Base-by-base conservation (phyloP, 2,888 invertebrate species). In the Mythimna vitellina region DNA sequence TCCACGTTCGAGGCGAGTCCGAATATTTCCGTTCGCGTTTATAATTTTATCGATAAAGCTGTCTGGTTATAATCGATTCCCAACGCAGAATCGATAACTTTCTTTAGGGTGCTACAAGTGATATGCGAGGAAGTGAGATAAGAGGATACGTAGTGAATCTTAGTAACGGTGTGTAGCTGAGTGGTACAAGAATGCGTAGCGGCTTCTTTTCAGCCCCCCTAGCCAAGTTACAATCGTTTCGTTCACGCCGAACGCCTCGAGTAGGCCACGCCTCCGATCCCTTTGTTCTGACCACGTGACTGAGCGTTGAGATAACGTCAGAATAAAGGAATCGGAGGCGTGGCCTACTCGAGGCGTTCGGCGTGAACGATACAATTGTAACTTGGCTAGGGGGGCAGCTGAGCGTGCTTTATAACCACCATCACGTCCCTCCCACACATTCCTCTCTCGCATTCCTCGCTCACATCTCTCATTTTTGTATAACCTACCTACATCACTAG, bases 21-120 rank as follows among this genome's bases (percentile, higher is more conserved):
- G 51, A 38, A 20, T 29, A 71, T 73, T 75, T 69, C 53, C 58
- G 7, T 22, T 29, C 22, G 38, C 51, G 70, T 63, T 65, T 82
- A 62, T 70, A 71, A 84, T 62, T 73, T 14, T 25, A 73, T 57
- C 49, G 58, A 73, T 65, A 67, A 56, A 38, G 25, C 25, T 62
- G 56, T 49, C 20, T 58, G 54, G 72, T 75, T 79, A 56, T 77
- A 82, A 82, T 77, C 65, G 58, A 62, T 75, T 75, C 20, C 54
- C 57, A 84, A 74, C 67, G 29, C 58, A 54, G 42, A 73, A 68
- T 65, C 51, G 56, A 66, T 64, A 69, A 46, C n/a, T 73, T 75
- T 72, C 72, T 73, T 75, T 54, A n/a, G 35, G n/a, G 12, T n/a
- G 58, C 12, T 35, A 20, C 8, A 0, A 10, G 20, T 20, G 9